Evolutionary conservation across 2,797 vertebrate species (phyloP).

Genomic region (Stomatorhinus walkeri): DNA sequence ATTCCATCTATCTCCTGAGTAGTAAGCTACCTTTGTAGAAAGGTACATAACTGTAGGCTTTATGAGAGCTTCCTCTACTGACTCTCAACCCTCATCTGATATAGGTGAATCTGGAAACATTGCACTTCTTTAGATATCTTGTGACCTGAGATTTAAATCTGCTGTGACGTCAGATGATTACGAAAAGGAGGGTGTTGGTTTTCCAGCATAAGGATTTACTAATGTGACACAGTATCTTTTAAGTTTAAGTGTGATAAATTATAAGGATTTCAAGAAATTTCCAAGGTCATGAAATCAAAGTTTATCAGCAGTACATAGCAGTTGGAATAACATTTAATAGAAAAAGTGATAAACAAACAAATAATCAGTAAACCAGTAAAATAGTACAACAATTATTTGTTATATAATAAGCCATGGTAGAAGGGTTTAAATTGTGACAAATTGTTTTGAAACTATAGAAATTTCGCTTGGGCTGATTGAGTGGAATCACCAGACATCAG

Average conservation of each 20-base stretch:
- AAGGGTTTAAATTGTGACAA: not conserved
- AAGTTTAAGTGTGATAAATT: not conserved
- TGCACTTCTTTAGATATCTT: not conserved
- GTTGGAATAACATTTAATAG: not conserved
- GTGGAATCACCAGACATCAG: not conserved
- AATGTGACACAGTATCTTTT: not conserved
- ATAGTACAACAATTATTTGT: not conserved
- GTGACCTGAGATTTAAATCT: not conserved
- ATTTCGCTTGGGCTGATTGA: not conserved
- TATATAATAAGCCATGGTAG: not conserved
- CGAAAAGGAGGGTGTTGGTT: not conserved
- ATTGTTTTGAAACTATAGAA: not conserved
- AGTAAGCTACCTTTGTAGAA: no score
- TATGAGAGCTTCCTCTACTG: not conserved
- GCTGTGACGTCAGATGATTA: not conserved
- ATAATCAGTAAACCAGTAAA: not conserved
- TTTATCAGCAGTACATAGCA: not conserved
- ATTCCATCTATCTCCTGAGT: not conserved
- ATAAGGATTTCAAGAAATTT: not conserved
- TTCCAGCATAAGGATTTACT: not conserved
- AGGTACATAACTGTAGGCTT: not conserved
- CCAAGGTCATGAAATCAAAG: not conserved
- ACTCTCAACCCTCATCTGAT: not conserved
- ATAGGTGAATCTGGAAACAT: not conserved
- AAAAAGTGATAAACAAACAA: not conserved